Conservation (phyloP, 2,797 vertebrate species). For the Arrhamphus sclerolepis region DNA sequence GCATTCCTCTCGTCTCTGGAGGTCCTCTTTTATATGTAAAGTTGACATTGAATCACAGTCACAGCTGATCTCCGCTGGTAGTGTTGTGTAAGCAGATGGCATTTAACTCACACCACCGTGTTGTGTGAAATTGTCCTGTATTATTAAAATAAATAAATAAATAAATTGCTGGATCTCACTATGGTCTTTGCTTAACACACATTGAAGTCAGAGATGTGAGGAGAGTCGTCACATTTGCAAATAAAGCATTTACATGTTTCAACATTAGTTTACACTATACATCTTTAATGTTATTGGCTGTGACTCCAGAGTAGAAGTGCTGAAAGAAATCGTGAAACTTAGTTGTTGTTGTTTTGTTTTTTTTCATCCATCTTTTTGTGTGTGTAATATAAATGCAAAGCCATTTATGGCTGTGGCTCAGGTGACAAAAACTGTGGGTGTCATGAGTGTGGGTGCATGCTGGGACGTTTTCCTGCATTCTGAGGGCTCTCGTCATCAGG, state of each 20-base stretch:
- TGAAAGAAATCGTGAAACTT: background rate
- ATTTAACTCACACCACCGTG: constrained; percentile 47
- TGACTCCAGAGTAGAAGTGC: constrained; percentile 12
- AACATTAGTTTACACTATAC: background rate
- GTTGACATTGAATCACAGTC: constrained; percentile 58
- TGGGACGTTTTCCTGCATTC: constrained; percentile 71
- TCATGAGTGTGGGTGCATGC: constrained; percentile 73
- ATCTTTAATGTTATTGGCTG: constrained; percentile 5
- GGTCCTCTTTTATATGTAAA: constrained; percentile 52
- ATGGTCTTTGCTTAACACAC: constrained; percentile 23
- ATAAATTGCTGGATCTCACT: background rate
- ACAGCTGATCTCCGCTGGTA: constrained; percentile 49
- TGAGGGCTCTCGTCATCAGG: constrained; percentile 61
- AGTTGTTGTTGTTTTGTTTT: background rate
- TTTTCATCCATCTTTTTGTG: no score
- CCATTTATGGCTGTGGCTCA: constrained; percentile 34
- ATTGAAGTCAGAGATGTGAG: constrained; percentile 20
- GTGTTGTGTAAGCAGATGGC: constrained; percentile 50
- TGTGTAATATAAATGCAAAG: constrained; percentile 39
- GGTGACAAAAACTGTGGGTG: constrained; percentile 72
- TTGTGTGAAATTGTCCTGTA: constrained; percentile 43
- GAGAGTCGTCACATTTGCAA: constrained; percentile 3
- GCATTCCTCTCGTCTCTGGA: constrained; percentile 47
- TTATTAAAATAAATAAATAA: constrained; percentile 21
- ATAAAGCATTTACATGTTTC: constrained; percentile 1